Evolutionary conservation across 2,888 invertebrate genomes (phyloP).

Genomic region (Caenorhabditis uteleia): DNA sequence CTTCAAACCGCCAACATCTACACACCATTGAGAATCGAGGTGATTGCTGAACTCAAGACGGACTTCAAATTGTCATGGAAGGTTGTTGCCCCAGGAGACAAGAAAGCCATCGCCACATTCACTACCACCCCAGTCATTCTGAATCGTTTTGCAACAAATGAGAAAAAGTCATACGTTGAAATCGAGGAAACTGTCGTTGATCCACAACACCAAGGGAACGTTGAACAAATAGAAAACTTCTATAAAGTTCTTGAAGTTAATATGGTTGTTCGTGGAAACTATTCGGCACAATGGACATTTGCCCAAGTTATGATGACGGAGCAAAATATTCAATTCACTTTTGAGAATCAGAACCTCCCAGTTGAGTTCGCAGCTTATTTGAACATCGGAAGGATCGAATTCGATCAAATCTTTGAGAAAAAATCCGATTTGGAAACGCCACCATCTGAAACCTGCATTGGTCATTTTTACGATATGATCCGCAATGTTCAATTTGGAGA

Average conservation of each 20-base stretch:
- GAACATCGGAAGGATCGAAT: constrained; percentile 13
- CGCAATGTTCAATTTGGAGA: constrained; percentile 14
- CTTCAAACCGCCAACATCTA: constrained; percentile 38
- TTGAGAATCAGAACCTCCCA: constrained; percentile 26
- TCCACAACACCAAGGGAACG: constrained; percentile 29
- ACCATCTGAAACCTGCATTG: constrained; percentile 19
- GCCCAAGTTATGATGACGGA: constrained; percentile 38
- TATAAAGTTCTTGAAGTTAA: constrained; percentile 39
- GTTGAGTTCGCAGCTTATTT: constrained; percentile 22
- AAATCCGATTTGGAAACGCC: constrained; percentile 20
- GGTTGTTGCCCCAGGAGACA: no score
- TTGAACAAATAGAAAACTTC: constrained; percentile 21
- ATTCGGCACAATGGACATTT: constrained; percentile 30
- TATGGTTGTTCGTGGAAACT: constrained; percentile 36
- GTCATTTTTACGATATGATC: constrained; percentile 32
- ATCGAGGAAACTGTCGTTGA: constrained; percentile 49
- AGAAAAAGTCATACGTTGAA: constrained; percentile 21
- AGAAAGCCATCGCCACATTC: no score
- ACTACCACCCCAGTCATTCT: no score
- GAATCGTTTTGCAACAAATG: no score
- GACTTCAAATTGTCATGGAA: constrained; percentile 20
- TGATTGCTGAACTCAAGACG: constrained; percentile 16
- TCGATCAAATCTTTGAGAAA: constrained; percentile 43
- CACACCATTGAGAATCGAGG: constrained; percentile 52
- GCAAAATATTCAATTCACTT: constrained; percentile 48